Evolutionary conservation across 2,797 vertebrate species (phyloP).

Genomic region (Ctenosaura bakeri): DNA sequence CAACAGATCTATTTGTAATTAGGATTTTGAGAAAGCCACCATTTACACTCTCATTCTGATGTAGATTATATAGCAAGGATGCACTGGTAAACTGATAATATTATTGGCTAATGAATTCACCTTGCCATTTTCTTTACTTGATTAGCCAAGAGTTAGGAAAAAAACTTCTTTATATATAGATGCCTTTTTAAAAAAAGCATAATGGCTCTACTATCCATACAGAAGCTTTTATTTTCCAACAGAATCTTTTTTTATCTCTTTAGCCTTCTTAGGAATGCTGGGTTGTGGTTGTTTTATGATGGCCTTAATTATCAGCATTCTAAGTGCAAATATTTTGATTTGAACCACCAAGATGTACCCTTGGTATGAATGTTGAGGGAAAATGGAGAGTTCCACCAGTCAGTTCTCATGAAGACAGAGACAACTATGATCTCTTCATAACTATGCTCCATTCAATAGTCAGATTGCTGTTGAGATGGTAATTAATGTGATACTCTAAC

Average conservation of each 20-base stretch:
- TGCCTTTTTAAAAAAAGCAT: slow-evolving; percentile 16
- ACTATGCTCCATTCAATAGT: background rate
- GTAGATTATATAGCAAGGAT: background rate
- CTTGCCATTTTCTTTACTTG: slow-evolving; percentile 9
- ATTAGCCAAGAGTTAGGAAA: slow-evolving; percentile 25
- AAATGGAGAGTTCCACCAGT: background rate
- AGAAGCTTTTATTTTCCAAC: background rate
- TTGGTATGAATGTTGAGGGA: background rate
- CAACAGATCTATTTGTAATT: background rate
- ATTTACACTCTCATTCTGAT: background rate
- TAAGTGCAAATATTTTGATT: background rate
- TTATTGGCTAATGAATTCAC: background rate
- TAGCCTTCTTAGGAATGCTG: background rate
- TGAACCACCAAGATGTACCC: background rate
- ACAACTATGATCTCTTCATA: background rate
- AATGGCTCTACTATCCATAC: background rate
- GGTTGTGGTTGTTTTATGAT: slow-evolving; percentile 62
- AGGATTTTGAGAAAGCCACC: too few relatives aligned
- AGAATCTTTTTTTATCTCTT: background rate
- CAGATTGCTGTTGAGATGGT: background rate
- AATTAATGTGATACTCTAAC: background rate
- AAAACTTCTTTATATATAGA: slow-evolving; percentile 47
- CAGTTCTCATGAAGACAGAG: background rate
- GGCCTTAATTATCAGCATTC: slow-evolving; percentile 38
- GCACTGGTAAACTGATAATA: background rate